phyloP scores from a whole-genome alignment of 1,140 invertebrate species.

The Panulirus ornatus region DNA sequence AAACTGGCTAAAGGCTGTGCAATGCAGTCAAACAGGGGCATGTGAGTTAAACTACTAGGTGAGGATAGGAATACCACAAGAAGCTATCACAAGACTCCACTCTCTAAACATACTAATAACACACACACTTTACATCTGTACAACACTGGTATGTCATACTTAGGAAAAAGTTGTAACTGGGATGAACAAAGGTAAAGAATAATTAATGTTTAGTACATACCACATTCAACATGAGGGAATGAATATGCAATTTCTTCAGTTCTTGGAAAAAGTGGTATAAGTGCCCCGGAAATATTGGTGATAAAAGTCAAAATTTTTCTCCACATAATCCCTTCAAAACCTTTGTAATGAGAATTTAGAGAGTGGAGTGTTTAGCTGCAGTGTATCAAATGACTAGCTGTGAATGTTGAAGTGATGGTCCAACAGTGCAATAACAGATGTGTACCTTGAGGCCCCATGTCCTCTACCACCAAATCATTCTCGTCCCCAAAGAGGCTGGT shows the following conservation, averaged over 20 bases:
- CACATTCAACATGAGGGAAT: not conserved
- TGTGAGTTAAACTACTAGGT: conserved; percentile 20
- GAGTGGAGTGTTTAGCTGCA: not conserved
- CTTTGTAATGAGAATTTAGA: conserved; percentile 3
- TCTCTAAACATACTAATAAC: conserved; percentile 45
- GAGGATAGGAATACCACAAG: not conserved
- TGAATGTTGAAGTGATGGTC: conserved; percentile 15
- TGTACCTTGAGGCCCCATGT: conserved; percentile 66
- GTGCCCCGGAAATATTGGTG: not conserved
- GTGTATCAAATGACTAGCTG: conserved; percentile 1
- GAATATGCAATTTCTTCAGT: not conserved
- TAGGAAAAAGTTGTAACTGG: too few relatives aligned
- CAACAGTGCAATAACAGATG: conserved; percentile 11
- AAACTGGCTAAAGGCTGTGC: conserved; percentile 53
- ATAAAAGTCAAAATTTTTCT: not conserved
- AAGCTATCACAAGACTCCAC: conserved; percentile 32
- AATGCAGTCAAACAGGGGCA: conserved; percentile 33
- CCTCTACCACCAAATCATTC: conserved; percentile 55
- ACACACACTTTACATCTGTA: not conserved
- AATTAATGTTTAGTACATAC: not conserved
- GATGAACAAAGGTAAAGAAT: not conserved
- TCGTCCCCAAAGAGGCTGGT: conserved; percentile 69
- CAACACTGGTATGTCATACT: not conserved
- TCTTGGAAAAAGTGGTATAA: not conserved
- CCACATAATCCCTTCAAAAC: not conserved